phyloP scores from a whole-genome alignment of 2,797 vertebrate species.

The Hipposideros larvatus region DNA sequence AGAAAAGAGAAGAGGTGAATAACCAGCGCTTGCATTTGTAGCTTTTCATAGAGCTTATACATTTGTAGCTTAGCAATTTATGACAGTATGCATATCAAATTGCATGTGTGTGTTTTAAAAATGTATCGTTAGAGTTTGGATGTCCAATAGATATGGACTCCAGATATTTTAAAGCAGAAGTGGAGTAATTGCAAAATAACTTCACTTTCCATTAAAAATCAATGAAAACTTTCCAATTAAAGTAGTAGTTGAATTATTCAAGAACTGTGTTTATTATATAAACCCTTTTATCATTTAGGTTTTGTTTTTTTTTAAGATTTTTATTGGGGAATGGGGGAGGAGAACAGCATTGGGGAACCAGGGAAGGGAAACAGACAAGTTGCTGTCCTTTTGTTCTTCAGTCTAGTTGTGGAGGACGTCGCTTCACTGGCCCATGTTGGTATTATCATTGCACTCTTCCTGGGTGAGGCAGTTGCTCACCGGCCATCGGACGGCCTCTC shows the following conservation, averaged over 20 bases:
- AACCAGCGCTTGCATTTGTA: background rate
- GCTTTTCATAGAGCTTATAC: background rate
- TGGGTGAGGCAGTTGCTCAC: no score
- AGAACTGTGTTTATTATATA: conserved; percentile 23
- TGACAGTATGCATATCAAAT: background rate
- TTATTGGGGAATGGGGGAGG: no score
- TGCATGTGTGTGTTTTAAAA: background rate
- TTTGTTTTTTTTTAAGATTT: no score
- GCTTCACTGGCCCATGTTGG: no score
- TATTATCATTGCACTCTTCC: no score
- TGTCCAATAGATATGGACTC: background rate
- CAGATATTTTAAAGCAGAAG: background rate
- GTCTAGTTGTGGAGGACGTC: no score
- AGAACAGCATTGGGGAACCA: no score
- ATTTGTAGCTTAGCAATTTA: background rate
- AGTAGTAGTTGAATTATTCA: background rate
- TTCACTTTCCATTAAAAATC: conserved; percentile 42
- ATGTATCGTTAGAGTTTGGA: background rate
- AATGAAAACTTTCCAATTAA: background rate
- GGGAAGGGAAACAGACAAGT: no score
- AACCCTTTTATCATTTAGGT: background rate
- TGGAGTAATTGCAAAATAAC: background rate
- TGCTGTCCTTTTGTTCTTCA: no score
- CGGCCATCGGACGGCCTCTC: no score
- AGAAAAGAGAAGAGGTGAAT: conserved; percentile 21